Base-by-base conservation (phyloP, 2,797 vertebrate species). In the Thaleichthys pacificus region DNA sequence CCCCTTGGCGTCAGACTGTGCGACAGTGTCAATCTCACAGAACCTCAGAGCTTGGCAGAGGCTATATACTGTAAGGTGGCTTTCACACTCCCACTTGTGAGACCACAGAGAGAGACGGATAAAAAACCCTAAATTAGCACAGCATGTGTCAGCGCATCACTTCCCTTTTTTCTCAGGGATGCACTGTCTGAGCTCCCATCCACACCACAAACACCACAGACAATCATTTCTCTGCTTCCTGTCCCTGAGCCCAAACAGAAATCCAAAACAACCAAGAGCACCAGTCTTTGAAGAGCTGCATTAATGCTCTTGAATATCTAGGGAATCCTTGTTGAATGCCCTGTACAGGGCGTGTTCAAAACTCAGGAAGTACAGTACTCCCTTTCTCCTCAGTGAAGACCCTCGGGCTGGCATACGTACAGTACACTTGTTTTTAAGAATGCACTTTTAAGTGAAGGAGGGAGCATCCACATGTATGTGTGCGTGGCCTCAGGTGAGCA, bases 381-480 rank as follows among this genome's bases (percentile, higher is more conserved):
- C 60, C 32, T n/a, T 30, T 60, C 32, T 78, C 35, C 47, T 60
- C 24, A 42, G 64, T 61, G 35, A 58, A 61, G 28, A 26, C 22
- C 73, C 57, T 54, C 1, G 26, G 67, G 71, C 68, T 1, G 35
- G 22, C 68, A 28, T 12, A 17, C 26, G 30, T 24, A 47, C 56
- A 58, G 17, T 21, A 26, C 47, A 56, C 24, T 60, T 22, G 61
- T 66, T 61, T 73, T 72, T 69, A 61, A 72, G 60, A 77, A 68
- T 74, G 58, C 68, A 54, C 68, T 77, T 77, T 75, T 73, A 77
- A 72, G 63, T 61, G 61, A 75, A 70, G 68, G 24, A 26, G 49
- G 70, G 42, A 66, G 51, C 21, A 56, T 75, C 19, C 49, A 32
- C 21, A 30, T 61, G 21, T 32, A 66, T 72, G 66, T 64, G 24